Percentiles rank a stretch among this genome's conserved stretches.
Conservation (phyloP, 1,140 invertebrate genomes). For the Gyrodactylus bullatarudis region DNA sequence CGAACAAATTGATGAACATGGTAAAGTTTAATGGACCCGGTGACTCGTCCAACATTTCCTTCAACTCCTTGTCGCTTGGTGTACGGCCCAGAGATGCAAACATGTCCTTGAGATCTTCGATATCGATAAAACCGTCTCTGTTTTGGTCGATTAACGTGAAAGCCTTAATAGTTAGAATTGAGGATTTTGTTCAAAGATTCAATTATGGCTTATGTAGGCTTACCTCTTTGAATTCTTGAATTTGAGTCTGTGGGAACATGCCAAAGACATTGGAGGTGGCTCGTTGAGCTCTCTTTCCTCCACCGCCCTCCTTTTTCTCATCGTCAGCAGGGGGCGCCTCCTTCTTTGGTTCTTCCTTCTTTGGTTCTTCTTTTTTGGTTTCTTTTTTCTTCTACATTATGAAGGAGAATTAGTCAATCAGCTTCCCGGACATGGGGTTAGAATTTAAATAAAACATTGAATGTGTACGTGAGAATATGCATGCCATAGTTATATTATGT, state of each 20-base stretch:
- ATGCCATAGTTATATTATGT: too few relatives aligned
- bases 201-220: slow-evolving; percentile 10
- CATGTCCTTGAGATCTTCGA: slow-evolving; percentile 65
- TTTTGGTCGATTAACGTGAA: slow-evolving; percentile 93
- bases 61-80: slow-evolving; percentile 51
- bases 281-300: slow-evolving; percentile 4
- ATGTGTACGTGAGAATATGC: too few relatives aligned
- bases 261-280: slow-evolving; percentile 5
- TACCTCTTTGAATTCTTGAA: slow-evolving; percentile 76
- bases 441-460: too few relatives aligned
- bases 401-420: too few relatives aligned
- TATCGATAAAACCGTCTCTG: slow-evolving; percentile 81
- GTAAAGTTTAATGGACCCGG: slow-evolving; percentile 75
- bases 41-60: slow-evolving; percentile 55
- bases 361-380: not conserved
- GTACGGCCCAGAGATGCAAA: slow-evolving; percentile 60
- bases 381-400: not conserved
- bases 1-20: slow-evolving; percentile 58
- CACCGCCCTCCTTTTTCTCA: not conserved
- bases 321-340: not conserved
- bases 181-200: not conserved
- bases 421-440: too few relatives aligned
- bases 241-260: slow-evolving; percentile 51
- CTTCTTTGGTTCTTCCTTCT: not conserved
- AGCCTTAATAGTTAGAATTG: slow-evolving; percentile 26